Evolutionary conservation across 2,797 vertebrate species (phyloP).

Genomic region (Hippoglossus hippoglossus): DNA sequence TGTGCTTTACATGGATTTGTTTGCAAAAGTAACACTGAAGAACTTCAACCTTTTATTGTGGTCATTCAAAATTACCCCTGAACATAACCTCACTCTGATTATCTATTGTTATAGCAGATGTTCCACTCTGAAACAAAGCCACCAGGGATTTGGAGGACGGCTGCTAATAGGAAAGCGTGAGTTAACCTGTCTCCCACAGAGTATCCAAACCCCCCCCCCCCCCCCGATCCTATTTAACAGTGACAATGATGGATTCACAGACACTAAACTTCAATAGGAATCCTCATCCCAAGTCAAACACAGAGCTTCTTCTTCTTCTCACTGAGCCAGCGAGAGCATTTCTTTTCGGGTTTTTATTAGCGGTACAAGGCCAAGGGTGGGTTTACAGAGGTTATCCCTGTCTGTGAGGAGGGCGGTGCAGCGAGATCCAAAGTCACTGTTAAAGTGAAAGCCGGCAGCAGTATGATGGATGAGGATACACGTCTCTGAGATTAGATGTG

Average conservation of each 20-base stretch:
- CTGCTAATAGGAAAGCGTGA: slow-evolving; percentile 56
- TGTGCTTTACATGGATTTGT: slow-evolving; percentile 1
- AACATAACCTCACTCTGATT: slow-evolving; percentile 26
- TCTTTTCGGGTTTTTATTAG: slow-evolving; percentile 51
- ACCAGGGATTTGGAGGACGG: slow-evolving; percentile 56
- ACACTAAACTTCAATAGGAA: slow-evolving; percentile 63
- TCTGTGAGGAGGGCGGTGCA: slow-evolving; percentile 65
- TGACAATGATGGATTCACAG: slow-evolving; percentile 81
- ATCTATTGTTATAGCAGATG: slow-evolving; percentile 72
- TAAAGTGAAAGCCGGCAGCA: slow-evolving; percentile 64
- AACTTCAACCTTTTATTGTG: neutral
- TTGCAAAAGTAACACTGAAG: slow-evolving; percentile 21
- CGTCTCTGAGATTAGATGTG: slow-evolving; percentile 35
- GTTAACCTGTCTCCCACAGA: slow-evolving; percentile 64
- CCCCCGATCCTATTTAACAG: slow-evolving; percentile 62
- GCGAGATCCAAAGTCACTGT: slow-evolving; percentile 49
- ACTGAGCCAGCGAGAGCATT: slow-evolving; percentile 30
- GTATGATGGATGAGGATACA: slow-evolving; percentile 80
- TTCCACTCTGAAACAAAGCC: slow-evolving; percentile 62
- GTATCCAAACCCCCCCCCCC: slow-evolving; percentile 53
- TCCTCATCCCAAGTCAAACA: slow-evolving; percentile 68
- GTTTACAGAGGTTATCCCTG: slow-evolving; percentile 62
- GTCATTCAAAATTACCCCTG: slow-evolving; percentile 19
- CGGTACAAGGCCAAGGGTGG: slow-evolving; percentile 62
- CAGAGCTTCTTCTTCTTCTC: slow-evolving; percentile 51